These are phyloP conservation scores for Actias luna DNA, from an alignment of 2,888 invertebrate species.

Conservation along the genomic window DNA sequence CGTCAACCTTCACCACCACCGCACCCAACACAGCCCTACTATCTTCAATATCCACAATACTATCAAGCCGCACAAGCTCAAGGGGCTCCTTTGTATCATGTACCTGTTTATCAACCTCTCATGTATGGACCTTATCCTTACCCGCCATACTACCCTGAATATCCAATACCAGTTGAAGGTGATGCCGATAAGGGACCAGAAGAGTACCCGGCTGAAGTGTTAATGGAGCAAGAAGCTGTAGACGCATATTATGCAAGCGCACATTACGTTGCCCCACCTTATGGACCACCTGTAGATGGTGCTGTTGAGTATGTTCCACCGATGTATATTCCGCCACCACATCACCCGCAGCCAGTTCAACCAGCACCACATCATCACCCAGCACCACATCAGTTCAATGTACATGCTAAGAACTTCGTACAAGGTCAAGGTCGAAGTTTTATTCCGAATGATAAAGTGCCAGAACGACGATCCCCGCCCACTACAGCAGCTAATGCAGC, in stretches of 20 bases:
- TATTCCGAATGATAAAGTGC: constrained; percentile 50
- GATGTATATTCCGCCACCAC: constrained; percentile 67
- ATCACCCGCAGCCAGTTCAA: constrained; percentile 56
- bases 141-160: constrained; percentile 74
- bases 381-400: constrained; percentile 71
- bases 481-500: constrained; percentile 45
- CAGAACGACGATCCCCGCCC: constrained; percentile 50
- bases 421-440: constrained; percentile 63
- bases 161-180: constrained; percentile 71
- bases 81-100: constrained; percentile 76
- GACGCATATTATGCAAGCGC: constrained; percentile 73
- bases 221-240: constrained; percentile 76
- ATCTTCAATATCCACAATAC: constrained; percentile 74
- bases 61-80: constrained; percentile 78
- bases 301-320: constrained; percentile 71
- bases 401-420: constrained; percentile 77
- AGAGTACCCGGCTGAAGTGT: constrained; percentile 70
- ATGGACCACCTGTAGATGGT: constrained; percentile 64
- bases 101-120: constrained; percentile 76
- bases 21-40: constrained; percentile 60
- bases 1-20: constrained; percentile 65
- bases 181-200: constrained; percentile 73
- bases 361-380: constrained; percentile 56
- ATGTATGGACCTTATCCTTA: constrained; percentile 74
- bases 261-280: constrained; percentile 62